Percentiles rank a stretch among this genome's conserved stretches.
Evolutionary conservation across 2,888 invertebrate genomes (phyloP).

Genomic region (Myopa testacea): DNA sequence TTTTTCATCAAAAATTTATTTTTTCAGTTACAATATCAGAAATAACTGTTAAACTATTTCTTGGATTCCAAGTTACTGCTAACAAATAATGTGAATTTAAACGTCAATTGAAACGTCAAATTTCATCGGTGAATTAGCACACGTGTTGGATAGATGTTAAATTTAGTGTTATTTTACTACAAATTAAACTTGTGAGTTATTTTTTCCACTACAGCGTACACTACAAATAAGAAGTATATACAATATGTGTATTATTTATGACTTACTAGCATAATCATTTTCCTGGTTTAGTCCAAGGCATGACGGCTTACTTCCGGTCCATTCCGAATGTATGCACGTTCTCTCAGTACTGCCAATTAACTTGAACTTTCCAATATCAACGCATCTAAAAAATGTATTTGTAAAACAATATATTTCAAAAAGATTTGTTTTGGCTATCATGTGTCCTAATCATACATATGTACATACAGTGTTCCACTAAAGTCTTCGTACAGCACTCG

Average conservation of each 20-base stretch:
- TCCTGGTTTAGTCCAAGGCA: constrained; percentile 84
- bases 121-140: no score
- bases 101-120: no score
- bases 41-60: neutral
- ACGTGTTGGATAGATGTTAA: no score
- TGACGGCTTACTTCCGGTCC: constrained; percentile 83
- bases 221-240: no score
- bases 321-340: constrained; percentile 81
- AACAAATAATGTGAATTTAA: neutral
- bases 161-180: no score
- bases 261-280: constrained; percentile 14
- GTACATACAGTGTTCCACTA: no score
- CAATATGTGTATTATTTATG: no score
- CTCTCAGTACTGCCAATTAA: constrained; percentile 81
- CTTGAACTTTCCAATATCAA: constrained; percentile 87
- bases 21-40: neutral
- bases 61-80: neutral
- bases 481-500: no score
- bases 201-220: no score
- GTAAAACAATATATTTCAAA: neutral
- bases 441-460: neutral
- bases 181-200: no score
- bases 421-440: neutral
- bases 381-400: constrained; percentile 71
- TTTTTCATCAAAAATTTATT: neutral